Evolutionary conservation across 1,140 invertebrate species (phyloP), one percentile per base, ranked within the genome.

Genomic region (Neodiprion virginianus): DNA sequence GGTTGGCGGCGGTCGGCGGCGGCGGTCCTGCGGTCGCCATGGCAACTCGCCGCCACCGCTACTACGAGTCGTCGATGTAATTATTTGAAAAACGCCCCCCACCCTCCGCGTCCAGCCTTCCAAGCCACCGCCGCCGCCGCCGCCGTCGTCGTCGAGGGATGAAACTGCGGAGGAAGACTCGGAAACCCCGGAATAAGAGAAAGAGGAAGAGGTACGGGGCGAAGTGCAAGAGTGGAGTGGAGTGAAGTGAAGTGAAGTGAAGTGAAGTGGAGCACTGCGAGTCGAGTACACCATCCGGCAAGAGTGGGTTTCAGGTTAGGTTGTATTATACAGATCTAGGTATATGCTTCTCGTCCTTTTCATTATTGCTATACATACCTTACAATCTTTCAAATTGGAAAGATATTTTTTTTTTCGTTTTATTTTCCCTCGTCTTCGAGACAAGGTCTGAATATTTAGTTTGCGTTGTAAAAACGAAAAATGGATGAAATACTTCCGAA

Each of bases 31-130:
- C 82, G 85, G 85, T 88, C 84, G 82, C 80, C 84, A 88, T 88
- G 85, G 84, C 76, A 83, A 87, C 85, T 81, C 82, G 83, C 84
- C 84, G 84, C 84, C 80, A 83, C 82, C 70, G 21, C 28, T 23
- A 40, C 67, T 82, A 79, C 85, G 87, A 82, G 83, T 80, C 84
- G 83, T 80, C 84, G 85, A 88, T 88, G 85, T 88, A 88, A 88
- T 88, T 88, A 88, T 88, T 88, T 87, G 86, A 88, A 88, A 88
- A 88, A 88, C 85, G 85, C 83, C 84, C 82, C 82, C 83, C 81
- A 78, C 82, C 83, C 77, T 79, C 72, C 75, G 70, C 72, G 71
- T 14, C 1, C 21, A 66, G 61, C 5, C 14, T 14, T 14, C 14
- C 21, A 21, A 5, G 1, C 28, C 1, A 40, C 53, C 53, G 7